Conservation (phyloP, 1,140 invertebrate genomes). For the Chrysoperla carnea region DNA sequence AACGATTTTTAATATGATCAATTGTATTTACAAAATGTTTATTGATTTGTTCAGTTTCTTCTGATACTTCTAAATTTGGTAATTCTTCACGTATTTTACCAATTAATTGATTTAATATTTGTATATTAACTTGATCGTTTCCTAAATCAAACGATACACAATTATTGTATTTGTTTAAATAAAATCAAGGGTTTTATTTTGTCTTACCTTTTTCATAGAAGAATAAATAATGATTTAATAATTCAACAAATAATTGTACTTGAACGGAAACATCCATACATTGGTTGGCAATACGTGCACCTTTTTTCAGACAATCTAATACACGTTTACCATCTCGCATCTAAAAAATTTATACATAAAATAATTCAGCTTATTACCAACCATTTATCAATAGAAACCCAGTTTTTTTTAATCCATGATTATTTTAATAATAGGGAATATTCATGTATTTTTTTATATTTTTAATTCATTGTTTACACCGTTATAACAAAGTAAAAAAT, state of each 20-base stretch:
- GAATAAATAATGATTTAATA: conserved; percentile 87
- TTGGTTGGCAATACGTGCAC: conserved; percentile 83
- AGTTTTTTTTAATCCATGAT: not conserved
- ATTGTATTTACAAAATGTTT: conserved; percentile 85
- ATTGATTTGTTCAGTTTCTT: conserved; percentile 91
- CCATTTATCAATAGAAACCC: too few relatives aligned
- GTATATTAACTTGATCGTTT: conserved; percentile 29
- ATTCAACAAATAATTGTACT: conserved; percentile 86
- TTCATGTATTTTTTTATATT: too few relatives aligned
- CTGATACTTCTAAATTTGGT: conserved; percentile 79
- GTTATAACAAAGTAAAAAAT: too few relatives aligned
- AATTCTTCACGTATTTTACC: conserved; percentile 83
- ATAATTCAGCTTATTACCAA: too few relatives aligned
- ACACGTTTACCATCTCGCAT: conserved; percentile 82
- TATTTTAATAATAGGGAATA: not conserved
- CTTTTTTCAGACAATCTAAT: conserved; percentile 91
- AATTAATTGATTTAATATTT: conserved; percentile 72
- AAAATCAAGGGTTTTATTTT: conserved; percentile 3
- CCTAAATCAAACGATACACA: conserved; percentile 24
- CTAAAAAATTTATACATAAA: conserved; percentile 27
- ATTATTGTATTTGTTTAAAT: not conserved
- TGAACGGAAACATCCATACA: conserved; percentile 97
- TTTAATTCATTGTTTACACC: too few relatives aligned
- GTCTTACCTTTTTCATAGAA: conserved; percentile 83
- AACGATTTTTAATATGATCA: conserved; percentile 50